Conservation (phyloP, 2,113 vertebrate species). For the Asarcornis scutulata region DNA sequence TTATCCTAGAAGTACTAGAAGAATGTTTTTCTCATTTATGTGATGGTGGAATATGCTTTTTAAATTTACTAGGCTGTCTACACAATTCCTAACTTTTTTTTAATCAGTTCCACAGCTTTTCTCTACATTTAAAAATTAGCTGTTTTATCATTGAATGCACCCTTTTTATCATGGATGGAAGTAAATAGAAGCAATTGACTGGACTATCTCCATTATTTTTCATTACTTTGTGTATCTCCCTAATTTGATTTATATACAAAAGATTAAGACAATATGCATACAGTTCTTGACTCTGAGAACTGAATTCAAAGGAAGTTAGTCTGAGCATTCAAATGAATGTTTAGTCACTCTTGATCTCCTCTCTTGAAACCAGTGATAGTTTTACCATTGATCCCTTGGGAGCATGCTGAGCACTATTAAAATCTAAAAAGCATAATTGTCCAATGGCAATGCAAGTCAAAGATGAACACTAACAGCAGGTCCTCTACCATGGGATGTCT, state of each 20-base stretch:
- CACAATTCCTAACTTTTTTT: not conserved
- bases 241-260: not conserved
- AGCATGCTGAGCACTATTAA: not conserved
- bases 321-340: not conserved
- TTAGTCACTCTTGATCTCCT: not conserved
- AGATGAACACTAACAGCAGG: not conserved
- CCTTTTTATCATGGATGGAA: not conserved
- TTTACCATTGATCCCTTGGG: not conserved
- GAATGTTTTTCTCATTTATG: not conserved
- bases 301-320: not conserved
- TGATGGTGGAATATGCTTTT: not conserved
- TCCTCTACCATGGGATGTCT: not conserved
- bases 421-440: not conserved
- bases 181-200: not conserved
- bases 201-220: not conserved
- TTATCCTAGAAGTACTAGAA: not conserved
- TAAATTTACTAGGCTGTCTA: not conserved
- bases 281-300: not conserved
- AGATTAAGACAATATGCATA: not conserved
- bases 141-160: not conserved
- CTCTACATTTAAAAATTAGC: not conserved
- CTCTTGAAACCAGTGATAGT: not conserved
- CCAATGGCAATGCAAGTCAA: not conserved
- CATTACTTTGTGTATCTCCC: not conserved
- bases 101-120: not conserved